Evolutionary conservation across 2,113 vertebrate genomes (phyloP).

Genomic region (Platysteira castanea): DNA sequence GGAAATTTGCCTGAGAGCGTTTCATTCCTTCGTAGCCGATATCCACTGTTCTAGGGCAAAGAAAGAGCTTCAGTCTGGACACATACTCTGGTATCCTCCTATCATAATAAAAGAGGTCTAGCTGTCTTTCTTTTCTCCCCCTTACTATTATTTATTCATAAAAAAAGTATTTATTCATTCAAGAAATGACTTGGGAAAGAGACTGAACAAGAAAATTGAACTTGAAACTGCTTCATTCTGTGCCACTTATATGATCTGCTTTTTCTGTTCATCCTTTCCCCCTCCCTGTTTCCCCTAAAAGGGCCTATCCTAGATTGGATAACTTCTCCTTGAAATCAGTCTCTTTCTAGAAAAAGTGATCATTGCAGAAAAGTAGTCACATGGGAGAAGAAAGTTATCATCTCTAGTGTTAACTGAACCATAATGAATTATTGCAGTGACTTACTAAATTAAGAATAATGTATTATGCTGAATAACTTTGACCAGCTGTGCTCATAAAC

Average conservation of each 20-base stretch:
- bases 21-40: neutral
- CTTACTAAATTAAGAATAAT: neutral
- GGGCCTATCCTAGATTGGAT: neutral
- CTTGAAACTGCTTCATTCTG: neutral
- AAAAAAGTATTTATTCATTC: neutral
- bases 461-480: neutral
- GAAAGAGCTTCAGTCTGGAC: neutral
- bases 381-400: neutral
- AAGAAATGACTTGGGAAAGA: neutral
- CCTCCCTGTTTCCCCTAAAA: neutral
- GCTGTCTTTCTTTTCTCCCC: neutral
- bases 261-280: neutral
- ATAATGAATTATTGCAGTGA: neutral
- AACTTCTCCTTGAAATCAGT: neutral
- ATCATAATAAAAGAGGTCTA: neutral
- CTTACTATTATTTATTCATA: neutral
- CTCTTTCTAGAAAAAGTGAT: neutral
- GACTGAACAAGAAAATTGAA: neutral
- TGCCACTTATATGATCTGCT: neutral
- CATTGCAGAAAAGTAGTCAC: neutral
- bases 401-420: neutral
- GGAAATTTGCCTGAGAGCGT: neutral
- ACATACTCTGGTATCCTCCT: neutral
- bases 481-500: neutral
- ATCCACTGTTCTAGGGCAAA: neutral